Conservation (phyloP, 2,888 invertebrate genomes). For the Kuschelorhynchus macadamiae region DNA sequence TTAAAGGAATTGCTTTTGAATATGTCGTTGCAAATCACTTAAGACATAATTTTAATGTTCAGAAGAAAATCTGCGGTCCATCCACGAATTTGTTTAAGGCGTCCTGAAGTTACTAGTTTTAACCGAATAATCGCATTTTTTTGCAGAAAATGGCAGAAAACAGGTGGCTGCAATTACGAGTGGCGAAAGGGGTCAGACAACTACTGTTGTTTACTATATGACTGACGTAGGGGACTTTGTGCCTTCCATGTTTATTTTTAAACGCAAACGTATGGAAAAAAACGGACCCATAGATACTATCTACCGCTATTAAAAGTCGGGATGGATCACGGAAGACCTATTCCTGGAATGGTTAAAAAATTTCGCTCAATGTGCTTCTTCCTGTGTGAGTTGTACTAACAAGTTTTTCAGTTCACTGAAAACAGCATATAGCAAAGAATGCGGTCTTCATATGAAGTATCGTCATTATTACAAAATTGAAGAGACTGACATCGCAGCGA, state of each 20-base stretch:
- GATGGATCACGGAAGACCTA: slow-evolving; percentile 11
- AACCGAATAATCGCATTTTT: slow-evolving; percentile 33
- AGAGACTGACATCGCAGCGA: too few relatives aligned
- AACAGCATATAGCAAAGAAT: too few relatives aligned
- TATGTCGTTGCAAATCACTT: slow-evolving; percentile 8
- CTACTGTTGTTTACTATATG: slow-evolving; percentile 41
- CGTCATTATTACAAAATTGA: too few relatives aligned
- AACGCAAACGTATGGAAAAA: slow-evolving; percentile 1
- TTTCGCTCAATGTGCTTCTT: neutral
- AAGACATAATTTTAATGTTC: slow-evolving; percentile 9
- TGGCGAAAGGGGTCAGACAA: slow-evolving; percentile 40
- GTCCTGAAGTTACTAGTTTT: slow-evolving; percentile 25
- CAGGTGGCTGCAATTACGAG: slow-evolving; percentile 42
- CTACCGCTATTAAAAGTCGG: neutral
- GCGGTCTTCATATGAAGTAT: too few relatives aligned
- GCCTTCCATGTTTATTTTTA: slow-evolving; percentile 1
- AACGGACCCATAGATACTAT: slow-evolving; percentile 1
- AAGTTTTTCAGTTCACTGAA: neutral
- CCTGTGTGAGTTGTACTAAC: neutral
- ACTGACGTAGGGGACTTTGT: slow-evolving; percentile 11
- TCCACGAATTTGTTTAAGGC: slow-evolving; percentile 28
- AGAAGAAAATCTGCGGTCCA: slow-evolving; percentile 29
- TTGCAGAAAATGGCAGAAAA: slow-evolving; percentile 36
- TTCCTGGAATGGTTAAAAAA: neutral
- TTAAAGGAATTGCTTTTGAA: slow-evolving; percentile 10